A percentile compares a stretch with the other conserved stretches of the same genome.
phyloP scores from a whole-genome alignment of 2,888 invertebrate species.

The Torymus tubicola region DNA sequence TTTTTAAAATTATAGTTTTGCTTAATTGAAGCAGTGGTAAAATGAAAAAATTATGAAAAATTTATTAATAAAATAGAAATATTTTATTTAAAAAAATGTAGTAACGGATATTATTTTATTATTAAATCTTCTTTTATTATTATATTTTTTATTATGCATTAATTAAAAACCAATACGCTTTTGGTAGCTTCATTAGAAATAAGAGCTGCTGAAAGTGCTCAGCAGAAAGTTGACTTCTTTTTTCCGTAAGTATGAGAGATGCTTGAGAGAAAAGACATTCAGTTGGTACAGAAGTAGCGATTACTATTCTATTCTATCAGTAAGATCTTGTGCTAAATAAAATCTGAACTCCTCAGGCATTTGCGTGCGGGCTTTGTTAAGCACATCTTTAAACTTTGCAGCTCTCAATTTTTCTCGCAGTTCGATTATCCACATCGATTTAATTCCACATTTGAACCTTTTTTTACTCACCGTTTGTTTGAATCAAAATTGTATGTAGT shows the following conservation, averaged over 20 bases:
- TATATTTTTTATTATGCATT: neutral
- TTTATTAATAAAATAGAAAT: neutral
- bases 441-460: neutral
- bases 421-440: too few species aligned
- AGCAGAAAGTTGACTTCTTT: neutral
- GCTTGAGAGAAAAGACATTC: neutral
- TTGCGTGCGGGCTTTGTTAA: too few species aligned
- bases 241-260: neutral
- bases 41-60: neutral
- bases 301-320: neutral
- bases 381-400: neutral
- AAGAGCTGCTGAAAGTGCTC: neutral
- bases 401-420: neutral
- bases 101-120: neutral
- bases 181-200: neutral
- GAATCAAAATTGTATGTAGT: neutral
- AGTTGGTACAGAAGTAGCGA: neutral
- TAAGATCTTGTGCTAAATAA: neutral
- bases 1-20: too few species aligned
- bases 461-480: neutral
- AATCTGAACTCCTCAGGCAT: neutral
- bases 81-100: neutral
- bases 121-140: neutral
- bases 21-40: too few species aligned
- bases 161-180: constrained; percentile 2